These are phyloP conservation scores for Smittia sp. DNA, from an alignment of 2,888 invertebrate genomes.

Conservation along the genomic window DNA sequence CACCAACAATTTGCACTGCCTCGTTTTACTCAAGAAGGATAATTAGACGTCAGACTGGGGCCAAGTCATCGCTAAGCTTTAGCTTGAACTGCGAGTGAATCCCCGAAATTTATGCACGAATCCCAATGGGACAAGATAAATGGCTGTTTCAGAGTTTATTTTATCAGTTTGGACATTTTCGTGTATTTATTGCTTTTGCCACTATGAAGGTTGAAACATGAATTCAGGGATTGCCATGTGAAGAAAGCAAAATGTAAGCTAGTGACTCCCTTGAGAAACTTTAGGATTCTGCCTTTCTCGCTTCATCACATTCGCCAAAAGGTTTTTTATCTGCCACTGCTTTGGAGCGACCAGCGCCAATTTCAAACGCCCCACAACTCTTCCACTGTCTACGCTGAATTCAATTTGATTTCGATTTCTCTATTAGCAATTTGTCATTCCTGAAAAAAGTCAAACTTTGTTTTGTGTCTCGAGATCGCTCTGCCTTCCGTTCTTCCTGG, in stretches of 20 bases:
- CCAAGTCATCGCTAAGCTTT: too few relatives aligned
- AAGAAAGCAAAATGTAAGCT: neutral
- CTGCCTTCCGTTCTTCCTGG: too few relatives aligned
- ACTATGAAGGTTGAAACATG: neutral
- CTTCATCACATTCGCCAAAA: neutral
- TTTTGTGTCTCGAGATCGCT: too few relatives aligned
- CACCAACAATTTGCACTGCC: neutral
- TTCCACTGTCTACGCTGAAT: too few relatives aligned
- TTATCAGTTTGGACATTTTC: conserved; percentile 7
- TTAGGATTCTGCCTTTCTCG: neutral
- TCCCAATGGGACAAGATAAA: neutral
- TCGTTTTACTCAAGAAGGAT: neutral
- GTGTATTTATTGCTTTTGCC: conserved; percentile 19
- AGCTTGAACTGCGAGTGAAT: too few relatives aligned
- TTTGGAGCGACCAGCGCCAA: too few relatives aligned
- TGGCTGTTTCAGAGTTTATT: neutral
- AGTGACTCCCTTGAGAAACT: neutral
- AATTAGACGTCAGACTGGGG: neutral
- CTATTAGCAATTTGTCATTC: too few relatives aligned
- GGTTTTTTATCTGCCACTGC: neutral
- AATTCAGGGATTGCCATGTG: conserved; percentile 21
- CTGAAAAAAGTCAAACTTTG: too few relatives aligned
- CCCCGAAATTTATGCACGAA: neutral
- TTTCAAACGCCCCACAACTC: neutral
- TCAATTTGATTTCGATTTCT: too few relatives aligned